These are phyloP conservation scores for Drosophila rellima DNA, from an alignment of 2,888 invertebrate genomes.

Conservation along the genomic window DNA sequence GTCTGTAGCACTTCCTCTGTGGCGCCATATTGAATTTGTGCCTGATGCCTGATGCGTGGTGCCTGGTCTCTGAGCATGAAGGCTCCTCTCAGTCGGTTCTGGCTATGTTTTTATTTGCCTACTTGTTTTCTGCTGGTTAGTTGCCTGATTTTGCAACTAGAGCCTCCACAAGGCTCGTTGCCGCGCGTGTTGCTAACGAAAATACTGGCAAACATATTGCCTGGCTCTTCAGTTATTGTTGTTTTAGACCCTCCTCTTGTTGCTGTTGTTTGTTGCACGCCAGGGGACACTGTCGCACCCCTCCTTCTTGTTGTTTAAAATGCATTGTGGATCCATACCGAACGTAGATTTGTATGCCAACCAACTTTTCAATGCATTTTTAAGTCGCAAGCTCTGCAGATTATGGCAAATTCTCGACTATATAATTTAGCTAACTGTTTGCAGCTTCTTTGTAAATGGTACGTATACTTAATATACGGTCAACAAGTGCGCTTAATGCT, in stretches of 20 bases:
- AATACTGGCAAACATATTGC: constrained; percentile 71
- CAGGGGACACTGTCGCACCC: background rate
- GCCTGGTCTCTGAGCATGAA: constrained; percentile 29
- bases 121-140: constrained; percentile 79
- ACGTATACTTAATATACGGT: constrained; percentile 33
- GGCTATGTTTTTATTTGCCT: constrained; percentile 74
- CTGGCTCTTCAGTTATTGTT: constrained; percentile 47
- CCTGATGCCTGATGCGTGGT: constrained; percentile 30
- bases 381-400: constrained; percentile 30
- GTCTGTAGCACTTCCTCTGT: constrained; percentile 71
- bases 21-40: constrained; percentile 74
- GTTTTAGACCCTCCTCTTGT: constrained; percentile 21
- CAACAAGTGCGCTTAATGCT: background rate
- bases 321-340: constrained; percentile 57
- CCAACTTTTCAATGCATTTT: constrained; percentile 51
- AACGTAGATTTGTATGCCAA: constrained; percentile 19
- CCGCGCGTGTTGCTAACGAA: constrained; percentile 65
- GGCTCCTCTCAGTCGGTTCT: constrained; percentile 15
- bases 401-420: constrained; percentile 18
- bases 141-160: constrained; percentile 70
- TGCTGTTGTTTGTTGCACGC: constrained; percentile 8
- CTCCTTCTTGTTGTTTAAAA: constrained; percentile 68
- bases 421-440: constrained; percentile 2
- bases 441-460: background rate
- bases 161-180: constrained; percentile 31